These are phyloP conservation scores for Escarpia spicata DNA, from an alignment of 2,888 invertebrate genomes.

Conservation along the genomic window DNA sequence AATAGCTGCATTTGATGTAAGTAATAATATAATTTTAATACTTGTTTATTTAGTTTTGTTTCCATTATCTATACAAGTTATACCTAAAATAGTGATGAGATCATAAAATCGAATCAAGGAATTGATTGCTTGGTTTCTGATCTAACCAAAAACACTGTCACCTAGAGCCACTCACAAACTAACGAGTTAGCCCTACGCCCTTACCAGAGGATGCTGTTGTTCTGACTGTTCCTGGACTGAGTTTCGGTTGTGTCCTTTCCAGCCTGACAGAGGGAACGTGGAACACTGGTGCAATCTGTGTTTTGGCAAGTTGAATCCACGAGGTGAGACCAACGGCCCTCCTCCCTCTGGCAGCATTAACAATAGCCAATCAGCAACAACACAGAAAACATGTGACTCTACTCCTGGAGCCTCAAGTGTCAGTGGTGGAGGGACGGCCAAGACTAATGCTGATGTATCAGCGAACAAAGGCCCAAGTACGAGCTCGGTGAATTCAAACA, in stretches of 20 bases:
- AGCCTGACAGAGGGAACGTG: constrained; percentile 67
- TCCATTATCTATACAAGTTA: too few relatives aligned
- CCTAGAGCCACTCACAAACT: too few relatives aligned
- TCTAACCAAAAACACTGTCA: too few relatives aligned
- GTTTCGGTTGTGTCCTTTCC: constrained; percentile 40
- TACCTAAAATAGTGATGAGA: too few relatives aligned
- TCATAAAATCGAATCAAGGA: too few relatives aligned
- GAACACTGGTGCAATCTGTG: constrained; percentile 68
- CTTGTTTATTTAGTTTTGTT: too few relatives aligned
- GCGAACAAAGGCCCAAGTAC: neutral
- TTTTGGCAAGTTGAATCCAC: constrained; percentile 53
- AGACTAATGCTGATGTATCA: neutral
- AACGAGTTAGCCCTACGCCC: too few relatives aligned
- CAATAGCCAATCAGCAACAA: neutral
- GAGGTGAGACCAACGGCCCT: neutral
- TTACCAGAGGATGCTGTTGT: neutral
- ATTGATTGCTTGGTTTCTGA: too few relatives aligned
- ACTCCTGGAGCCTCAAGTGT: neutral
- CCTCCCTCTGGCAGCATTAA: constrained; percentile 23
- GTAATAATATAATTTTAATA: too few relatives aligned
- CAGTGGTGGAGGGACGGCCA: neutral
- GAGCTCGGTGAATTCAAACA: neutral
- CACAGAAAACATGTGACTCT: neutral
- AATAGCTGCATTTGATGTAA: too few relatives aligned
- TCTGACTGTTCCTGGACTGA: neutral